Conservation (phyloP, 1,140 invertebrate species). For the Octopus sinensis region DNA sequence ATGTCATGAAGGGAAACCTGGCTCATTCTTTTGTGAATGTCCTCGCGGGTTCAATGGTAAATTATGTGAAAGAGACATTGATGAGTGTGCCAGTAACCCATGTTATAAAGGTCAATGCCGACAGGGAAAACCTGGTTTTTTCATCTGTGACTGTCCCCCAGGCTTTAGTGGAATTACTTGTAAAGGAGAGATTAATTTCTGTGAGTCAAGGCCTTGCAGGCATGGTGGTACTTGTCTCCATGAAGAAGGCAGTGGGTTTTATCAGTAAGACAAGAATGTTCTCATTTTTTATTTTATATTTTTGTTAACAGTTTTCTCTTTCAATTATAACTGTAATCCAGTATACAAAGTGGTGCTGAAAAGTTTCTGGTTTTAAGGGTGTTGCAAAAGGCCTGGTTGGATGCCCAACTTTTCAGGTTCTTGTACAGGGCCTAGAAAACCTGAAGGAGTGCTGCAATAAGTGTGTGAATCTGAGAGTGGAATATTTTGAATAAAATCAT, state of each 20-base stretch:
- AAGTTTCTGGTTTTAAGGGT: too few species aligned
- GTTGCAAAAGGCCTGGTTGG: too few species aligned
- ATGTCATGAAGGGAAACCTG: conserved; percentile 5
- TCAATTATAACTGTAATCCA: too few species aligned
- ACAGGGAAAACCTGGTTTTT: conserved; percentile 22
- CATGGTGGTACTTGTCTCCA: conserved; percentile 36
- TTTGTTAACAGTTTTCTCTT: too few species aligned
- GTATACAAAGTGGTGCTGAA: too few species aligned
- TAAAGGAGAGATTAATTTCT: conserved; percentile 65
- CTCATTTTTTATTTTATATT: too few species aligned
- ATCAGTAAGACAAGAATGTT: not conserved
- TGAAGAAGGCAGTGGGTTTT: not conserved
- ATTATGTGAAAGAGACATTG: conserved; percentile 65
- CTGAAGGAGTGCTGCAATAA: too few species aligned
- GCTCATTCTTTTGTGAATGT: conserved; percentile 30
- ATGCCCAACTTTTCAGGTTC: too few species aligned
- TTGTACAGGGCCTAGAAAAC: too few species aligned
- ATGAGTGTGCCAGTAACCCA: conserved; percentile 33
- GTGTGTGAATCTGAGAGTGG: too few species aligned
- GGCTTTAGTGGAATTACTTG: conserved; percentile 78
- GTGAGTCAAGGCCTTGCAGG: conserved; percentile 38
- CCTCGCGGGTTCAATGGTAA: conserved; percentile 29
- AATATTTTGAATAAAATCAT: too few species aligned
- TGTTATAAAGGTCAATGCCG: conserved; percentile 39
- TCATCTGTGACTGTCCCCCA: conserved; percentile 37